These are phyloP conservation scores for Girardinus metallicus DNA, from an alignment of 2,797 vertebrate genomes.

Conservation along the genomic window DNA sequence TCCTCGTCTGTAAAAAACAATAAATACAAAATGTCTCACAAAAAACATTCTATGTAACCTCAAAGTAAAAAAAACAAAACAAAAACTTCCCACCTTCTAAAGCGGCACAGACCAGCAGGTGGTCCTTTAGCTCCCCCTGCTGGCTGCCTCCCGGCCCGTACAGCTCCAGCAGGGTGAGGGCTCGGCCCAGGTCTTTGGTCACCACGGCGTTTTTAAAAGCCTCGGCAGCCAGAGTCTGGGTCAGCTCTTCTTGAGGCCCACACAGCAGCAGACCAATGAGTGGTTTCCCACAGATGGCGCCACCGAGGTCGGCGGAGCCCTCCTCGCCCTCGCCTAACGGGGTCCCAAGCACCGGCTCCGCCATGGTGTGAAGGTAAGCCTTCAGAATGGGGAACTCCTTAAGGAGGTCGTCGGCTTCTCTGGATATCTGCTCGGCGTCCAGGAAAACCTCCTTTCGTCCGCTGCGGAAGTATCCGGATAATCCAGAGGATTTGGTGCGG, in stretches of 20 bases:
- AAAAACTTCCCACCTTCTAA: conserved; percentile 83
- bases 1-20: background rate
- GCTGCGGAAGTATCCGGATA: conserved; percentile 90
- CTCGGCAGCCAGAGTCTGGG: conserved; percentile 79
- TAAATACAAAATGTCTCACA: background rate
- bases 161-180: conserved; percentile 85
- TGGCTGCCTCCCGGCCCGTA: conserved; percentile 83
- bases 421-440: conserved; percentile 87
- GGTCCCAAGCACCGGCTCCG: conserved; percentile 79
- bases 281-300: conserved; percentile 82
- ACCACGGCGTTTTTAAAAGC: conserved; percentile 87
- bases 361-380: conserved; percentile 84
- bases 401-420: conserved; percentile 87
- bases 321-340: conserved; percentile 49
- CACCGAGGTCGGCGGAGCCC: conserved; percentile 68
- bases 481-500: conserved; percentile 69
- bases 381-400: conserved; percentile 87
- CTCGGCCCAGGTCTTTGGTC: conserved; percentile 82
- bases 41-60: background rate
- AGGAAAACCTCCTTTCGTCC: conserved; percentile 87
- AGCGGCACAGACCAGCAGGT: conserved; percentile 86
- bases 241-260: conserved; percentile 82
- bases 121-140: conserved; percentile 83
- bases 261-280: conserved; percentile 84
- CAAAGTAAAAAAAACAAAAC: background rate